Evolutionary conservation across 2,888 invertebrate species (phyloP), one percentile per base, ranked within the genome.

Genomic region (Muschampia staudingeri): DNA sequence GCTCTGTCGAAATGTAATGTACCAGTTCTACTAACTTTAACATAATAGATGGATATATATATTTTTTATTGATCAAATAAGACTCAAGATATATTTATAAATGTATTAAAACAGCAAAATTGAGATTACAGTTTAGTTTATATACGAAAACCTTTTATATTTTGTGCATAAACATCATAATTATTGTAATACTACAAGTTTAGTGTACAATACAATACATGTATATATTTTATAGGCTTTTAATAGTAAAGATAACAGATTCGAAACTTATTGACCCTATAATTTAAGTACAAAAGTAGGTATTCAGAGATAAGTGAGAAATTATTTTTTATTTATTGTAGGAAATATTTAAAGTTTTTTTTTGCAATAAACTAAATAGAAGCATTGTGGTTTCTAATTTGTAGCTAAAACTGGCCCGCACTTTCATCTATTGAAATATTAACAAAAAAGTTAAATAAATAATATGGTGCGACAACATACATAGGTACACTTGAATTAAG

Each of bases 71-170:
- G 34, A 34, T n/a, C 8, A 61, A 61, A 61, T 61, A 25, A 61
- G 25, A 61, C 56, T 61, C 81, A 85, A 44, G 65, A 65, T 86
- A 84, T 91, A 94, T 94, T 94, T 94, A 95, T 90, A 95, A 96
- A 95, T 96, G 96, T 96, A 96, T 93, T 96, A 96, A 96, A 96
- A 95, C 95, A 93, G 91, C 94, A 92, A 95, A 93, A 89, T 93
- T 92, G 91, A 91, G 92, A 94, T 93, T 94, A 95, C 91, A 93
- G 87, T 92, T 87, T 81, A 80, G 88, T 90, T 89, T 89, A 89
- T 88, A 90, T 91, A 92, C 89, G 91, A 90, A 89, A 88, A 87
- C 37, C 67, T 67, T 89, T 88, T 90, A 81, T 83, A 84, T 87
- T 90, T 91, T 89, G 89, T 92, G 91, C 90, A 89, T 84, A 52